A percentile compares a stretch with the other conserved stretches of the same genome.
Evolutionary conservation across 2,797 vertebrate genomes (phyloP).

Genomic region (Rousettus madagascariensis): DNA sequence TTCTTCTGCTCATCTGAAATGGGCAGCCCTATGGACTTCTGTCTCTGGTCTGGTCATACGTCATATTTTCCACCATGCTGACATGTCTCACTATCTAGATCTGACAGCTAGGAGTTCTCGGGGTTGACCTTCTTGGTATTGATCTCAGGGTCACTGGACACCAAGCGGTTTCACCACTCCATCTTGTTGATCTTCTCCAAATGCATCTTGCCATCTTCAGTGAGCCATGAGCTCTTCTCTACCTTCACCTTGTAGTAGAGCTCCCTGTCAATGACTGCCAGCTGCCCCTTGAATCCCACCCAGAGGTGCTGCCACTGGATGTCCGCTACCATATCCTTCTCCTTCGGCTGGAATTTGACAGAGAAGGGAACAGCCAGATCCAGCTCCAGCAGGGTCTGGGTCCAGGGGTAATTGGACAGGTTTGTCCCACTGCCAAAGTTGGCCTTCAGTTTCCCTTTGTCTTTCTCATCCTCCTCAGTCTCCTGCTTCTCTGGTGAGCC

Average conservation of each 20-base stretch:
- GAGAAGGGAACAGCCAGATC: conserved; percentile 93
- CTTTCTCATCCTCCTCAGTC: conserved; percentile 93
- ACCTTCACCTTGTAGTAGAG: conserved; percentile 95
- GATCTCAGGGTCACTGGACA: conserved; percentile 94
- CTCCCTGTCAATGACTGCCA: conserved; percentile 88
- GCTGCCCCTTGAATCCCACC: conserved; percentile 94
- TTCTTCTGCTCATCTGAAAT: too few relatives aligned
- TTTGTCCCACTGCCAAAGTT: conserved; percentile 96
- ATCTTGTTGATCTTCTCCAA: conserved; percentile 99
- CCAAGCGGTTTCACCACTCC: conserved; percentile 96
- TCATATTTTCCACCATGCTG: too few relatives aligned
- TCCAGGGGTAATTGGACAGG: conserved; percentile 94
- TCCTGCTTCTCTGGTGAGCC: conserved; percentile 71
- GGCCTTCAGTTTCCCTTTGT: conserved; percentile 96
- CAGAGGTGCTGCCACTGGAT: conserved; percentile 90
- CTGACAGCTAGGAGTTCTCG: conserved; percentile 82
- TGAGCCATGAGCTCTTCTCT: conserved; percentile 98
- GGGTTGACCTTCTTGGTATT: conserved; percentile 98
- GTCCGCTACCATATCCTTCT: conserved; percentile 93
- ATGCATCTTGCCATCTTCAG: conserved; percentile 96
- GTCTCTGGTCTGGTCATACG: too few relatives aligned
- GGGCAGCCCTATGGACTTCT: too few relatives aligned
- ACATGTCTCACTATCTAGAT: too few relatives aligned
- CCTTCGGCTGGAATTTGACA: conserved; percentile 94
- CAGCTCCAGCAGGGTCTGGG: conserved; percentile 94